Evolutionary conservation across 2,113 vertebrate species (phyloP), one percentile per base, ranked within the genome.

Genomic region (Brachyistius frenatus): DNA sequence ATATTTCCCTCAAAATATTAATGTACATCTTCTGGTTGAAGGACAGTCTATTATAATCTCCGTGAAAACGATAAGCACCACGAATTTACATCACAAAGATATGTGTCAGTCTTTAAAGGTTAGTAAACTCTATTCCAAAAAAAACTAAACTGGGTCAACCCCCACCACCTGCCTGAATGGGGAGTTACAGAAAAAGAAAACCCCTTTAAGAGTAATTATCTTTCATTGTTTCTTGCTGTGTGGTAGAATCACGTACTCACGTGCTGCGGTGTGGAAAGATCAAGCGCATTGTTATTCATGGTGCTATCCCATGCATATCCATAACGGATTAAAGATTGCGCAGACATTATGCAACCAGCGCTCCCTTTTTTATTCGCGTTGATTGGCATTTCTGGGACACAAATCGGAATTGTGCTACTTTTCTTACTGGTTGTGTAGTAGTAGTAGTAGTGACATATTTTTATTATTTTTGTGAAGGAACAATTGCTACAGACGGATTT

Each of bases 321-420:
- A 87, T 84, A 84, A 78, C 67, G 78, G 85, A 92, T 91, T 90
- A 86, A 82, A 86, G 77, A 88, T 80, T 84, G 78, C 33, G 60
- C 83, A 88, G 72, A 89, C 69, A 84, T 84, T 87, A 89, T 84
- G 86, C 86, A 91, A 91, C 84, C 67, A 31, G 9, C 67, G 61
- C 55, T 58, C 7, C 50, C 31, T 50, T 50, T 64, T 73, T 73
- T 52, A 66, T 49, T 1, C 32, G 41, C 30, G 0, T 14, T 86
- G 84, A 91, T 56, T 92, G 86, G 73, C 87, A 88, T 92, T 91
- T 91, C 76, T 90, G 67, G 84, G 90, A 44, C 87, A 87, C 55
- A 84, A 70, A 86, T 70, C 58, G 52, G 54, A 67, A 72, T 66
- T 46, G 71, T 70, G 66, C 41, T 32, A 55, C 37, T 63, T 71